Evolutionary conservation across 2,797 vertebrate species (phyloP), one percentile per base, ranked within the genome.

Genomic region (Halcyon chelicuti): DNA sequence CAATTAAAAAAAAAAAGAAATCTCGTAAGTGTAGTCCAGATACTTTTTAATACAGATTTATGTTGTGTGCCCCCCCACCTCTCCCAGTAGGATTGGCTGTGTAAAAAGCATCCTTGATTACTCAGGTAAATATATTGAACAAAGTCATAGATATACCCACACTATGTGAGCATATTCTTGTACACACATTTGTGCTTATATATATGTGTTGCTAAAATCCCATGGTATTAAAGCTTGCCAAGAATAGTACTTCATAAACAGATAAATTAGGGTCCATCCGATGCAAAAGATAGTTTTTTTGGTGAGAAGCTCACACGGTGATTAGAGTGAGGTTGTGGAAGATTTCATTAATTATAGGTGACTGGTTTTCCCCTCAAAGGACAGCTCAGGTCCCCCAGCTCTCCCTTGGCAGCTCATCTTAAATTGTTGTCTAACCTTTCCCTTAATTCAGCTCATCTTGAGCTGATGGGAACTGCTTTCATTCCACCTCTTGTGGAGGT

Each of bases 381-480:
- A 98, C 94, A 97, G 93, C 97, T 96, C 97, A 97, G 97, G 97
- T 98, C 98, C 96, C 94, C 91, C 60, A 88, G 86, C 93, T 96
- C 96, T 95, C 91, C 88, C 88, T 96, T 46, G 44, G 93, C 80
- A 92, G 97, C 97, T 98, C 98, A 97, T 98, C 98, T 97, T 98
- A 97, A 98, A 98, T 97, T 98, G 97, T 98, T 97, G 97, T 98
- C 98, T 98, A 98, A 98, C 98, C 98, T 98, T 98, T 97, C 96
- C 94, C 97, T 98, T 98, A 98, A 99, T 98, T 98, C 98, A 97
- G 97, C 98, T 98, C 98, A 98, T 98, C 98, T 98, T 97, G 98
- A 98, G 98, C 98, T 98, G 98, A 98, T 99, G 98, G 98, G 98
- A 99, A 98, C 97, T 94, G 98, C 98, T 98, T 98, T 99, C 97